Base-by-base conservation (phyloP, 1,140 invertebrate genomes). In the Mycetomoellerius zeteki region DNA sequence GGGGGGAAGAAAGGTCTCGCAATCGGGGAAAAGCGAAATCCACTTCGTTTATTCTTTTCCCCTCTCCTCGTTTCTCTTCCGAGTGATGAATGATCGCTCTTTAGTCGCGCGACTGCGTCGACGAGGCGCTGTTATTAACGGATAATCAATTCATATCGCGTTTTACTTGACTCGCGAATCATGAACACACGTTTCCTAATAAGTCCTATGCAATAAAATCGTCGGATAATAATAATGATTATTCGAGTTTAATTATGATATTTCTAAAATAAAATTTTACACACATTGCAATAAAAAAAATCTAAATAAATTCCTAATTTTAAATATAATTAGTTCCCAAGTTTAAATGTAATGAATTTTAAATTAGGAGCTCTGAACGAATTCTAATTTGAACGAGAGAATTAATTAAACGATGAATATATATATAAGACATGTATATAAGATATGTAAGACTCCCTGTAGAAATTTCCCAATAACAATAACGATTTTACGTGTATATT, bases 1-100 rank as follows among this genome's bases (percentile, higher is more conserved):
- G 54, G 67, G 60, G 56, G 76, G 81, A 90, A 90, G 89, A 90
- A 88, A 90, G 89, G 75, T 76, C 81, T 88, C 54, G 47, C 47
- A 21, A 33, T 37, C 27, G 37, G 64, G 71, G 77, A 89, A 90
- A 87, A 90, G 85, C 88, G 86, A 89, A 87, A 89, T 89, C 77
- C 21, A 56, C 62, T 10, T n/a, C 65, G 43, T 65, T 87, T 73
- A 60, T 65, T 24, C 71, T n/a, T 37, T 52, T 81, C 50, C 60
- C 50, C 56, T 52, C 73, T 21, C 24, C 60, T 78, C 47, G 54
- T 76, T 58, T 72, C 24, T 54, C 30, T 4, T 6, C 19, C 50
- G 43, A 33, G 10, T 75, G 71, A 50, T 33, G 43, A n/a, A 86
- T 47, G 37, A 62, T 27, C 24, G 24, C 24, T 67, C 60, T 77